A percentile compares a stretch with the other conserved stretches of the same genome.
Evolutionary conservation across 2,113 vertebrate species (phyloP).

Genomic region (Colossoma macropomum): DNA sequence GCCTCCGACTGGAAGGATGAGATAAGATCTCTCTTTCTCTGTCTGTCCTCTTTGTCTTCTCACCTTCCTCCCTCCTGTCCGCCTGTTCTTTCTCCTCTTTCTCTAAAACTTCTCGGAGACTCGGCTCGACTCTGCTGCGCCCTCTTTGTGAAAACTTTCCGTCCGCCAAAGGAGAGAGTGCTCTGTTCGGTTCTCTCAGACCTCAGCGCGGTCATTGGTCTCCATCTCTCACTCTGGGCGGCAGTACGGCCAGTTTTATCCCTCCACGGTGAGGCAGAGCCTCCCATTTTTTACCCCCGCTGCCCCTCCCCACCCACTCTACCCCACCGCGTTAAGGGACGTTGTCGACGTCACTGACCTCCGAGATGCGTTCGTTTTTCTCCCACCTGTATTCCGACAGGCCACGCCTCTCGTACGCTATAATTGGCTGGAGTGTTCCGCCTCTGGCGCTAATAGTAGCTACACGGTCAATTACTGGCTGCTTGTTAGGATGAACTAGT

Average conservation of each 20-base stretch:
- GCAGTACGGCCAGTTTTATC: constrained; percentile 86
- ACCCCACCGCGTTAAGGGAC: constrained; percentile 75
- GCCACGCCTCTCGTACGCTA: not conserved
- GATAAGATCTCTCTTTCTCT: constrained; percentile 59
- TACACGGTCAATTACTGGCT: not conserved
- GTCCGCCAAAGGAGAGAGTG: constrained; percentile 50
- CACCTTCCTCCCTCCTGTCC: constrained; percentile 19
- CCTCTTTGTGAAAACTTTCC: constrained; percentile 66
- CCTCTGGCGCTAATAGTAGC: not conserved
- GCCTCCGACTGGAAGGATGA: constrained; percentile 74
- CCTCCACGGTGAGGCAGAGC: constrained; percentile 84
- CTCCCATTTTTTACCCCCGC: constrained; percentile 81
- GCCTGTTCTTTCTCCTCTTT: constrained; percentile 24
- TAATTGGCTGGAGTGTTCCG: not conserved
- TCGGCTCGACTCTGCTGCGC: constrained; percentile 70
- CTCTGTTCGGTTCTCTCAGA: constrained; percentile 71
- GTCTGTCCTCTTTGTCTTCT: constrained; percentile 17
- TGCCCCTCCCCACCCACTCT: constrained; percentile 39
- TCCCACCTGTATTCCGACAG: not conserved
- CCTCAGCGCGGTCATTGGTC: constrained; percentile 81
- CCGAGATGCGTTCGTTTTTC: not conserved
- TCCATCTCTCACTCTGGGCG: constrained; percentile 82
- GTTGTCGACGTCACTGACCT: constrained; percentile 87
- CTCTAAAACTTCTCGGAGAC: constrained; percentile 72
- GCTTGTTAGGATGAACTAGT: not conserved